Evolutionary conservation across 1,140 invertebrate species (phyloP), one percentile per base, ranked within the genome.

Genomic region (Diachasma alloeum): DNA sequence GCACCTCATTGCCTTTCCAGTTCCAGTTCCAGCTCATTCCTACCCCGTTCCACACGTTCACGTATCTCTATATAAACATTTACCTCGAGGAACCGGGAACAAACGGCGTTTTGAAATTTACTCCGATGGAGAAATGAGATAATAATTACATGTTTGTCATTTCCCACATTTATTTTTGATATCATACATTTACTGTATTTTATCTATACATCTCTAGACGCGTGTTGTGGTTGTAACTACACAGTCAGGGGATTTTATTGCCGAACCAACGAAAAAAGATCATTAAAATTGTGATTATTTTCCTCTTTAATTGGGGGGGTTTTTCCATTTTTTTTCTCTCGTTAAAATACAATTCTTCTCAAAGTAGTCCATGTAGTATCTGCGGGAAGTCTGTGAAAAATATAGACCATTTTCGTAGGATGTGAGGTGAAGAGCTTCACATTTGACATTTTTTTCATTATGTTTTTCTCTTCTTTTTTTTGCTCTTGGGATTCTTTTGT

Each of bases 171-270:
- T 75, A 75, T 75, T 75, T 68, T 68, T 68, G 56, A 68, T 68
- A 75, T 75, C 44, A 53, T 75, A 75, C 73, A 75, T 75, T 69
- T 53, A 68, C 73, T 75, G 73, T 69, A 74, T 69, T 75, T 22
- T 26, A 68, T 69, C 63, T 75, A 46, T 36, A 67, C 42, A 46
- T 44, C 66, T 68, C 39, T 68, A 53, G 22, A 66, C 59, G 39
- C 42, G 39, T 68, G 42, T 26, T 24, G 39, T 74, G 10, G 66
- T n/a, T 68, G 6, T n/a, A 17, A 68, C 36, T 68, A 68, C 63
- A 74, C 39, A 75, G 24, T 75, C 42, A 68, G 31, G 63, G 66
- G 26, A 68, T 31, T 74, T 66, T 9, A 67, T 63, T 11, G 8
- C 59, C 24, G 59, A 63, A 63, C 59, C 19, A 63, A 63, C 59